phyloP scores from a whole-genome alignment of 2,113 vertebrate species.

The Hipposideros armiger region DNA sequence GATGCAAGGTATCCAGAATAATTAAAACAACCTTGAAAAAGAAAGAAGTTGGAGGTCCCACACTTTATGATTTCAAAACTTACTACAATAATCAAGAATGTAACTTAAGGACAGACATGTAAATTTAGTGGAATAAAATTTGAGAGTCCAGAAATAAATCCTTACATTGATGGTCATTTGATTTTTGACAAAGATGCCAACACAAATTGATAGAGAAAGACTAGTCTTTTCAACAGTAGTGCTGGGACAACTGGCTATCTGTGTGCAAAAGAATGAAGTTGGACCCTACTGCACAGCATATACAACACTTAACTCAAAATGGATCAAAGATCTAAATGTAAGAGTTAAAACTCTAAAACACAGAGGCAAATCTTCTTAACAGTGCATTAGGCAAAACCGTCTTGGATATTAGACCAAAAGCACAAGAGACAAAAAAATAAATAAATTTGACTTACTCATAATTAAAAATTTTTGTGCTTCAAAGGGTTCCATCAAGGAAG shows the following conservation, averaged over 20 bases:
- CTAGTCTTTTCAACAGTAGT: slow-evolving; percentile 28
- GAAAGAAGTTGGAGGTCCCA: background rate
- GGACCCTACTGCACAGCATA: background rate
- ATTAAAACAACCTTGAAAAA: slow-evolving; percentile 37
- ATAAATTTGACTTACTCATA: background rate
- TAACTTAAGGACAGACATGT: background rate
- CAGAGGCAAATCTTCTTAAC: background rate
- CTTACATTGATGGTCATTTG: background rate
- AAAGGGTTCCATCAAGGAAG: slow-evolving; percentile 17
- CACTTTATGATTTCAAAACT: slow-evolving; percentile 38
- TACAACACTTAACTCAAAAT: slow-evolving; percentile 24
- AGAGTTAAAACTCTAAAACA: slow-evolving; percentile 42
- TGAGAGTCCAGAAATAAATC: background rate
- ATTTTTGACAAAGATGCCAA: slow-evolving; percentile 32
- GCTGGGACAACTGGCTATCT: background rate
- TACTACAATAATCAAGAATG: slow-evolving; percentile 39
- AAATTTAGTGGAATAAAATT: slow-evolving; percentile 3
- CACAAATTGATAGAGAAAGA: slow-evolving; percentile 6
- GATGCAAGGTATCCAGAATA: background rate
- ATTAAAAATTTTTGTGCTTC: slow-evolving; percentile 40
- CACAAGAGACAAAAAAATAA: background rate
- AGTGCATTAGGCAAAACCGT: background rate
- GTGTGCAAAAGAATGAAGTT: slow-evolving; percentile 42
- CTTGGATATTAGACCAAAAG: slow-evolving; percentile 10
- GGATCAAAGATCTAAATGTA: slow-evolving; percentile 27